These are phyloP conservation scores for Rhagophthalmus giganteus DNA, from an alignment of 2,888 invertebrate genomes.

Conservation along the genomic window DNA sequence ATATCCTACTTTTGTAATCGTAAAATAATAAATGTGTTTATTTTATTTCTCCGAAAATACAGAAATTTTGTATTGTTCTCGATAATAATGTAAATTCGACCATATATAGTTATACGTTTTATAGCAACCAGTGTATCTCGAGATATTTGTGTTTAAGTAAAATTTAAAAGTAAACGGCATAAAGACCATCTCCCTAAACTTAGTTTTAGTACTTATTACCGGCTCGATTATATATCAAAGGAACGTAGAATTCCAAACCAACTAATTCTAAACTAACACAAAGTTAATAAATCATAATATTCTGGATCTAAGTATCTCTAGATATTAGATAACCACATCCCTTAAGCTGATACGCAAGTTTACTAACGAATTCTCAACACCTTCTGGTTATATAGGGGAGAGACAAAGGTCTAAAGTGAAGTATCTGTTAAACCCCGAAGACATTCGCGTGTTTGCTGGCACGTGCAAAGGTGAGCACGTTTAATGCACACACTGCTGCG, in stretches of 20 bases:
- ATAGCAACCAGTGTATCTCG: too few species aligned
- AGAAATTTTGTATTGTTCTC: too few species aligned
- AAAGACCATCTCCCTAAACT: too few species aligned
- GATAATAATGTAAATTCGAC: too few species aligned
- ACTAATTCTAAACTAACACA: background rate
- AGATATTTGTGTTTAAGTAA: too few species aligned
- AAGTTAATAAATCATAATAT: background rate
- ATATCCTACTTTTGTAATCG: too few species aligned
- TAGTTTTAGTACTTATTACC: too few species aligned
- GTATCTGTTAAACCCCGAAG: conserved; percentile 2
- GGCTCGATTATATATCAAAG: too few species aligned
- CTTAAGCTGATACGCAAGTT: background rate
- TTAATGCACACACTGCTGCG: conserved; percentile 31
- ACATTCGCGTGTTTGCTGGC: conserved; percentile 26
- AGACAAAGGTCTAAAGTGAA: background rate
- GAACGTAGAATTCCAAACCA: background rate
- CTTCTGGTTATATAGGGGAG: background rate
- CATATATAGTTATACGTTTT: too few species aligned
- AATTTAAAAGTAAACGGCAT: too few species aligned
- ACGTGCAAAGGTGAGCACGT: conserved; percentile 33
- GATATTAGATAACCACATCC: background rate
- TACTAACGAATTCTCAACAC: background rate
- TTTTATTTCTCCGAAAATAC: too few species aligned
- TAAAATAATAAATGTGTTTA: too few species aligned
- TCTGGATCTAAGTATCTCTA: background rate